Conservation (phyloP, 2,888 invertebrate species). For the Leucophenga montana region DNA sequence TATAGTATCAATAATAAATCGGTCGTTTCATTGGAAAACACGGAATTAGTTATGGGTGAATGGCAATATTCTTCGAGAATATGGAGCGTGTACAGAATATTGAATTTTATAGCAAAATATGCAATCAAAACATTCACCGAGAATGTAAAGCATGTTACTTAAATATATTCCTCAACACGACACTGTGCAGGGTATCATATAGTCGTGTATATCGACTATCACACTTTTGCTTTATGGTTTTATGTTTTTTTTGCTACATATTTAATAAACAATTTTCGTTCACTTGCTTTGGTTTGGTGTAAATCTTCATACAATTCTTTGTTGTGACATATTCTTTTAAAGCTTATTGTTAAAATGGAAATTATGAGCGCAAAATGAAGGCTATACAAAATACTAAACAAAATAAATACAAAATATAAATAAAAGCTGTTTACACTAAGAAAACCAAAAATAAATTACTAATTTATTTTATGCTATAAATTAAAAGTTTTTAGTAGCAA, state of each 20-base stretch:
- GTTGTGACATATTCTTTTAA: slow-evolving; percentile 27
- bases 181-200: too few relatives aligned
- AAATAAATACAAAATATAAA: slow-evolving; percentile 40
- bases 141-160: too few relatives aligned
- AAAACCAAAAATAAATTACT: slow-evolving; percentile 22
- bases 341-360: slow-evolving; percentile 39
- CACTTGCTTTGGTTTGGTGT: slow-evolving; percentile 33
- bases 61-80: too few relatives aligned
- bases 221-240: slow-evolving; percentile 30
- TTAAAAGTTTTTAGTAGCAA: slow-evolving; percentile 41
- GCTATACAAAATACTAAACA: not conserved
- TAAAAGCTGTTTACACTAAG: slow-evolving; percentile 16
- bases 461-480: slow-evolving; percentile 34
- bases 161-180: too few relatives aligned
- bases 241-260: slow-evolving; percentile 36
- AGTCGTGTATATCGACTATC: too few relatives aligned
- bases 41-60: too few relatives aligned
- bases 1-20: too few relatives aligned
- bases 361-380: slow-evolving; percentile 45
- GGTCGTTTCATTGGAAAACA: too few relatives aligned
- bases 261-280: not conserved
- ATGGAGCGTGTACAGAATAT: too few relatives aligned
- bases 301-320: slow-evolving; percentile 32
- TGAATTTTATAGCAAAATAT: too few relatives aligned
- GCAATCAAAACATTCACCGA: too few relatives aligned